These are phyloP conservation scores for Otolemur garnettii DNA, from an alignment of 2,113 vertebrate species.

Conservation along the genomic window DNA sequence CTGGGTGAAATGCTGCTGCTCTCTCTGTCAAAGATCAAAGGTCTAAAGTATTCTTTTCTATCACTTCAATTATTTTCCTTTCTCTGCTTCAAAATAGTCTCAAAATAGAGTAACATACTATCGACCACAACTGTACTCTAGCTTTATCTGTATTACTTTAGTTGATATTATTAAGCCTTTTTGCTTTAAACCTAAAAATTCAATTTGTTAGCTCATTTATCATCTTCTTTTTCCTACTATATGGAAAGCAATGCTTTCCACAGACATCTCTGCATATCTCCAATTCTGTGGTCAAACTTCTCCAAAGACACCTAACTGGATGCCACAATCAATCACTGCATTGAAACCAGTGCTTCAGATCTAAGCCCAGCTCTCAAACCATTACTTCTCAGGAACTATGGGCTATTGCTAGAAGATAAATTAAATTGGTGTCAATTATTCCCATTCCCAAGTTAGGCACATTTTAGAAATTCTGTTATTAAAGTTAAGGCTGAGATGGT, in stretches of 20 bases:
- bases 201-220: slow-evolving; percentile 58
- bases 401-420: not conserved
- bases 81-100: not conserved
- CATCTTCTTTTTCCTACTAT: slow-evolving; percentile 38
- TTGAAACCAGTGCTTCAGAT: not conserved
- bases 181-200: slow-evolving; percentile 56
- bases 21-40: not conserved
- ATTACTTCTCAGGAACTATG: not conserved
- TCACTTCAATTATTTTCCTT: not conserved
- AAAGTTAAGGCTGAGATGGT: not conserved
- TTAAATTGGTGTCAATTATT: not conserved
- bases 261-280: not conserved
- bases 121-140: slow-evolving; percentile 34
- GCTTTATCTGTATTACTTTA: slow-evolving; percentile 23
- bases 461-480: slow-evolving; percentile 40
- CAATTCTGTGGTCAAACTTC: not conserved
- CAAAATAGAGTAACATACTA: not conserved
- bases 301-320: not conserved
- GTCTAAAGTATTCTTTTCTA: not conserved
- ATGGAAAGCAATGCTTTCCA: slow-evolving; percentile 63
- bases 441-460: not conserved
- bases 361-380: not conserved
- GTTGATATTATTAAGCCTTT: slow-evolving; percentile 54
- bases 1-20: too few relatives aligned
- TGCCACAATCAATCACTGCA: slow-evolving; percentile 24